A percentile compares a stretch with the other conserved stretches of the same genome.
Evolutionary conservation across 1,140 invertebrate species (phyloP).

Genomic region (Diorhabda elongata): DNA sequence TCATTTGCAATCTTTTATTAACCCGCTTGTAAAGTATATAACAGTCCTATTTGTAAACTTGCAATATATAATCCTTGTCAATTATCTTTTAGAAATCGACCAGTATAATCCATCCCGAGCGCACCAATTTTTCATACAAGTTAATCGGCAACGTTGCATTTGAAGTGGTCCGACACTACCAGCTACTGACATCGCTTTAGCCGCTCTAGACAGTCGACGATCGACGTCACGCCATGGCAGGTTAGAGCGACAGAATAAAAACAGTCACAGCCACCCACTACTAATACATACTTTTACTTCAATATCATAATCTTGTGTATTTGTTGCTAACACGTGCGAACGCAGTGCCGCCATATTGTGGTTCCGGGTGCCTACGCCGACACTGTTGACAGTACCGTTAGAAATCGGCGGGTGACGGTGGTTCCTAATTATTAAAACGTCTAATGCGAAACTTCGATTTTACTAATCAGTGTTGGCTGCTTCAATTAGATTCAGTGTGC

Average conservation of each 20-base stretch:
- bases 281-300: conserved; percentile 15
- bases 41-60: not conserved
- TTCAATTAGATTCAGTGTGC: too few species aligned
- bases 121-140: not conserved
- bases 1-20: too few species aligned
- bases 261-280: conserved; percentile 18
- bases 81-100: conserved; percentile 2
- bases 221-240: conserved; percentile 18
- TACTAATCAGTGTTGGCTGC: conserved; percentile 5
- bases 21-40: too few species aligned
- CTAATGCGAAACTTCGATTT: conserved; percentile 12
- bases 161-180: conserved; percentile 10
- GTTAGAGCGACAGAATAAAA: conserved; percentile 5
- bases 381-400: conserved; percentile 7
- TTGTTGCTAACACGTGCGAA: conserved; percentile 10
- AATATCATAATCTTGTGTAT: conserved; percentile 13
- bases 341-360: conserved; percentile 16
- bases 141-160: conserved; percentile 4
- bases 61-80: not conserved
- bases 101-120: not conserved
- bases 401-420: not conserved
- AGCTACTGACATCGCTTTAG: conserved; percentile 20
- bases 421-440: conserved; percentile 4
- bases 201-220: conserved; percentile 20
- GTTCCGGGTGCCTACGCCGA: conserved; percentile 17